Percentiles rank a stretch among this genome's conserved stretches.
phyloP scores from a whole-genome alignment of 2,797 vertebrate genomes.

The Malacoctenus gilli region DNA sequence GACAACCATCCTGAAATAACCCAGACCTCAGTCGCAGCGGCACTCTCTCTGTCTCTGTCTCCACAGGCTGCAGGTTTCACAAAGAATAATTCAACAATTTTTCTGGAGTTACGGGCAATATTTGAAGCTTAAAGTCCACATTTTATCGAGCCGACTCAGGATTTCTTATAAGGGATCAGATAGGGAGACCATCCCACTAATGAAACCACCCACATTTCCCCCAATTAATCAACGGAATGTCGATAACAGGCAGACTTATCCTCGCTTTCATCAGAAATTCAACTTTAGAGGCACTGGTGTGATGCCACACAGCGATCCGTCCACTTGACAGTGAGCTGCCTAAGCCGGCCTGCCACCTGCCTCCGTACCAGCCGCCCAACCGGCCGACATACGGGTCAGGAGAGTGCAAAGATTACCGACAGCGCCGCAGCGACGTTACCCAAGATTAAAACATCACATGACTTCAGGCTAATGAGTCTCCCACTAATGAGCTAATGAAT shows the following conservation, averaged over 20 bases:
- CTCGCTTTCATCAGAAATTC: constrained; percentile 35
- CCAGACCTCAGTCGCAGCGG: constrained; percentile 48
- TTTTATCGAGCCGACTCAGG: constrained; percentile 1
- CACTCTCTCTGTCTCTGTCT: constrained; percentile 28
- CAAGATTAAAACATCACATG: constrained; percentile 51
- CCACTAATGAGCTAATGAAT: constrained; percentile 69
- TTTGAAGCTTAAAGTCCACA: constrained; percentile 17
- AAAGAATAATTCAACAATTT: constrained; percentile 33
- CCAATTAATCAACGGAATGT: constrained; percentile 37
- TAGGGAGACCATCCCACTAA: constrained; percentile 1
- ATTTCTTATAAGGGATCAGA: constrained; percentile 10
- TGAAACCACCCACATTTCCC: constrained; percentile 22
- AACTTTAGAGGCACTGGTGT: constrained; percentile 16
- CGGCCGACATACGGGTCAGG: constrained; percentile 23
- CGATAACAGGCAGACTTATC: constrained; percentile 19
- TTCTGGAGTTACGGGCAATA: constrained; percentile 24
- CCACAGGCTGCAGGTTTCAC: constrained; percentile 43
- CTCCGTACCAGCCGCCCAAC: constrained; percentile 1
- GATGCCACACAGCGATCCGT: not conserved
- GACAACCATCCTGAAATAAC: constrained; percentile 61
- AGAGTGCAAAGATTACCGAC: constrained; percentile 36
- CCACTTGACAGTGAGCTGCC: not conserved
- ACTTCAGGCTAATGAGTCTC: constrained; percentile 59
- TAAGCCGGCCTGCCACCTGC: constrained; percentile 8
- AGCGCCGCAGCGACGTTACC: constrained; percentile 28